Conservation (phyloP, 2,797 vertebrate species). For the Netta rufina region DNA sequence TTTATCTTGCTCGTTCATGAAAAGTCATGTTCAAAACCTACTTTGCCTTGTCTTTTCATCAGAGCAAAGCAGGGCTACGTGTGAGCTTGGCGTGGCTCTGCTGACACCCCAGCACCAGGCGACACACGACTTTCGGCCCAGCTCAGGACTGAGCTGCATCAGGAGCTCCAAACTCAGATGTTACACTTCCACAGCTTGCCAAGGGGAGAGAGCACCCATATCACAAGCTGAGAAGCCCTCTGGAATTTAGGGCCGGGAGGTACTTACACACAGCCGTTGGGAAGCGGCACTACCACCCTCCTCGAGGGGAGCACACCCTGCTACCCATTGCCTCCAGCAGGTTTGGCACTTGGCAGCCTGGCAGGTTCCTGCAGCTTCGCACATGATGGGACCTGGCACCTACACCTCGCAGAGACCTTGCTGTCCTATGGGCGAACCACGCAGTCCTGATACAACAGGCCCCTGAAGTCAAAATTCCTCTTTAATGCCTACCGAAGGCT, state of each 20-base stretch:
- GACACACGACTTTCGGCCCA: rapidly evolving
- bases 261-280: not conserved
- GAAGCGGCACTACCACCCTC: not conserved
- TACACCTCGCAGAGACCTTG: not conserved
- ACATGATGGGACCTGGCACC: not conserved
- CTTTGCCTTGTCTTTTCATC: slow-evolving; percentile 8
- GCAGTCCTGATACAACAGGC: not conserved
- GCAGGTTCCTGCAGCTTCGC: not conserved
- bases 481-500: not conserved
- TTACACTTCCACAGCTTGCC: not conserved
- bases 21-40: not conserved
- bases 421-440: not conserved
- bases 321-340: rapidly evolving
- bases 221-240: not conserved
- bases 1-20: slow-evolving; percentile 53
- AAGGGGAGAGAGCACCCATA: not conserved
- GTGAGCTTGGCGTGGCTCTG: not conserved
- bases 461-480: not conserved
- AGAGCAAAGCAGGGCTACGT: not conserved
- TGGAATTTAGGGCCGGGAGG: not conserved
- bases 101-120: not conserved
- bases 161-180: not conserved
- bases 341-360: not conserved
- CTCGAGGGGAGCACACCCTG: not conserved
- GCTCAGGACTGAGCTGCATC: not conserved